Conservation (phyloP, 2,888 invertebrate species). For the Nyleta sp. region DNA sequence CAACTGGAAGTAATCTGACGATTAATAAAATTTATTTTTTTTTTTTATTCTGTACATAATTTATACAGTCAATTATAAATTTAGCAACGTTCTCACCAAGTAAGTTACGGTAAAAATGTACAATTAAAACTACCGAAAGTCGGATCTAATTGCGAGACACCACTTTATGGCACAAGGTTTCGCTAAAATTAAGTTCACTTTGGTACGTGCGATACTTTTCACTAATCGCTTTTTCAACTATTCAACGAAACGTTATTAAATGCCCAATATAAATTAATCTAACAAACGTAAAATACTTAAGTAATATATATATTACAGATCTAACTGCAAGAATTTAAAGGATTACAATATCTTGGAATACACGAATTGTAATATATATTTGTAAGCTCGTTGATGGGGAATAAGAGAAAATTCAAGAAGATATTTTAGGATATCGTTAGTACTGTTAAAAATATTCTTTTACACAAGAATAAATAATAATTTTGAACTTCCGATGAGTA, state of each 20-base stretch:
- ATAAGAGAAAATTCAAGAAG: no score
- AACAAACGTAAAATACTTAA: neutral
- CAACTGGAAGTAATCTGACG: neutral
- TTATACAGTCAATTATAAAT: constrained; percentile 49
- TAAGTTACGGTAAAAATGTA: constrained; percentile 58
- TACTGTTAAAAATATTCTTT: no score
- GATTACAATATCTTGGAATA: no score
- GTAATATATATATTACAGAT: no score
- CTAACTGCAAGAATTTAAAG: no score
- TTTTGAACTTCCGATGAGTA: no score
- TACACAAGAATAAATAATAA: no score
- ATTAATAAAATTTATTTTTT: constrained; percentile 47
- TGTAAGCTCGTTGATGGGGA: no score
- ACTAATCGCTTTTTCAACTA: constrained; percentile 14
- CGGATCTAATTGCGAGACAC: constrained; percentile 33
- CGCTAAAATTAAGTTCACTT: constrained; percentile 52
- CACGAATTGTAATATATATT: no score
- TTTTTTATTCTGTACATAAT: constrained; percentile 38
- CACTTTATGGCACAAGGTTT: constrained; percentile 65
- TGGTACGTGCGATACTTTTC: constrained; percentile 47
- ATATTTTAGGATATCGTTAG: no score
- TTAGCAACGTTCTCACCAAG: constrained; percentile 40
- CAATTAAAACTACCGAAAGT: constrained; percentile 47
- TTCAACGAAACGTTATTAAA: neutral
- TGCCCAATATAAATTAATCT: constrained; percentile 17